These are phyloP conservation scores for Brachyptera putata DNA, from an alignment of 2,888 invertebrate genomes.

Conservation along the genomic window DNA sequence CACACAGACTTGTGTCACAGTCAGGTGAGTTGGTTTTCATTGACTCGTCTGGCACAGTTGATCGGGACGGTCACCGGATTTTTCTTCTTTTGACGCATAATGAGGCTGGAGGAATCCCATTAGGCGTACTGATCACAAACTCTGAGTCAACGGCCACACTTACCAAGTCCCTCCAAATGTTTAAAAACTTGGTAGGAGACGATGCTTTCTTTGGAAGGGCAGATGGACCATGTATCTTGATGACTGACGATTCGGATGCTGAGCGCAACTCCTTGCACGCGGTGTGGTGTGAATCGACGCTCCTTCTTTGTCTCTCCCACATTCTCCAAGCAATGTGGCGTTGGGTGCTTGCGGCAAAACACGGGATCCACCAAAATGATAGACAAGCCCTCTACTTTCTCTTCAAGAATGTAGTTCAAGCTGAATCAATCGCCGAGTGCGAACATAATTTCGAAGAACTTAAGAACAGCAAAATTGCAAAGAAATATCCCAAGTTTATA, in stretches of 20 bases:
- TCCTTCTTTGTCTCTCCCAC: slow-evolving; percentile 18
- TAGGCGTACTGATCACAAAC: slow-evolving; percentile 8
- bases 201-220: not conserved
- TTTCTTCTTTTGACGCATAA: slow-evolving; percentile 5
- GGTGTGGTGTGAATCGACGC: not conserved
- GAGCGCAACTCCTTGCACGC: slow-evolving; percentile 8
- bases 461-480: not conserved
- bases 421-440: not conserved
- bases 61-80: slow-evolving; percentile 1
- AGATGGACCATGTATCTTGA: slow-evolving; percentile 1
- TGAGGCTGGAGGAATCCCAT: slow-evolving; percentile 3
- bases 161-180: not conserved
- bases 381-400: not conserved
- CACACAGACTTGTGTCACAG: not conserved
- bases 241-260: slow-evolving; percentile 11
- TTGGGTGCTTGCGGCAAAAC: not conserved
- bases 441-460: not conserved
- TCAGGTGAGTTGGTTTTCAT: slow-evolving; percentile 6
- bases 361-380: not conserved
- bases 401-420: not conserved
- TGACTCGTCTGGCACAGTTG: slow-evolving; percentile 11
- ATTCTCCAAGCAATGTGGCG: slow-evolving; percentile 16
- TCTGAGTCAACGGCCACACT: not conserved
- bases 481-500: not conserved
- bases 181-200: not conserved